These are phyloP conservation scores for Cyanoliseus patagonus DNA, from an alignment of 2,113 vertebrate genomes.

Conservation along the genomic window DNA sequence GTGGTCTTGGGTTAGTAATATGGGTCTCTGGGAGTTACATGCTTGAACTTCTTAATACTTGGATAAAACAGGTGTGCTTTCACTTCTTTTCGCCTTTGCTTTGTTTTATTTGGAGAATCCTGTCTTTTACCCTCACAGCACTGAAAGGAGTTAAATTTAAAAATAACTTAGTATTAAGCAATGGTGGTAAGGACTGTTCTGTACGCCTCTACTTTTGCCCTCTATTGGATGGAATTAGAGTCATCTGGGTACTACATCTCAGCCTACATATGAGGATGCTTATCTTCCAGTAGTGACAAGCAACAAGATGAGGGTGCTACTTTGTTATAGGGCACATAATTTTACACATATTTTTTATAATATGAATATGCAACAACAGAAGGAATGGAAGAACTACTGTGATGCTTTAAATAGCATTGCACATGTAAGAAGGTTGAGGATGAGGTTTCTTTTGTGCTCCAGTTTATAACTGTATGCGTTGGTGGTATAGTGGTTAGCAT, in stretches of 20 bases:
- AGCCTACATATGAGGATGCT: neutral
- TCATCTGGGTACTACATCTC: neutral
- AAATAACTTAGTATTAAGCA: neutral
- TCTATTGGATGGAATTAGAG: neutral
- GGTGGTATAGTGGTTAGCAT: constrained; percentile 75
- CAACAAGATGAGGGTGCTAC: neutral
- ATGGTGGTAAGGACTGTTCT: neutral
- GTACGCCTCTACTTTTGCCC: neutral
- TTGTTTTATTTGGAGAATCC: neutral
- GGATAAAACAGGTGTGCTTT: neutral
- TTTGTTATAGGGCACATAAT: neutral
- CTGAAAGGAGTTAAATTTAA: neutral
- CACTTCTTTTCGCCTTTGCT: neutral
- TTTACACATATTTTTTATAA: neutral
- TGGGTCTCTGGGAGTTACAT: neutral
- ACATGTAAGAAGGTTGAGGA: neutral
- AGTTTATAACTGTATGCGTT: neutral
- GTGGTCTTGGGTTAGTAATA: neutral
- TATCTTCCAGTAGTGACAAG: neutral
- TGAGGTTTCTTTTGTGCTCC: neutral
- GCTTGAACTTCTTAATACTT: neutral
- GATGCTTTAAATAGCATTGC: neutral
- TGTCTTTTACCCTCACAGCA: neutral
- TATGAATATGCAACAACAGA: neutral
- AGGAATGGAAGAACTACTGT: neutral